Percentiles rank a stretch among this genome's conserved stretches.
These are phyloP conservation scores for Melangyna quadrimaculata DNA, from an alignment of 2,888 invertebrate genomes.

Conservation along the genomic window DNA sequence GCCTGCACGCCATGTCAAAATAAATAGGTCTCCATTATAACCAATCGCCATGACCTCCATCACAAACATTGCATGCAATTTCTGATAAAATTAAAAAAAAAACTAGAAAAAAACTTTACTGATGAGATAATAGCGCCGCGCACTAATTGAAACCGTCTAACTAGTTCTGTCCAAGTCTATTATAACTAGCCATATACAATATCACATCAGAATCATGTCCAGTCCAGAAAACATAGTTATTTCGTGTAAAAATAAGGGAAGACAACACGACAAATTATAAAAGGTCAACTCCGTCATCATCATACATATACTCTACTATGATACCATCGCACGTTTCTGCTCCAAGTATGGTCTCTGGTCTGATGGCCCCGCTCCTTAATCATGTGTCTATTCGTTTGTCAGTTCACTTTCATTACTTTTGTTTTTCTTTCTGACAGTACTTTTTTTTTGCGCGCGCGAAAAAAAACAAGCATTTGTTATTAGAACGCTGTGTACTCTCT, in stretches of 20 bases:
- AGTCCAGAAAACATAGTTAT: background rate
- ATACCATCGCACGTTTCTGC: background rate
- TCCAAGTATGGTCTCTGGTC: conserved; percentile 8
- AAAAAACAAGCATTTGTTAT: conserved; percentile 4
- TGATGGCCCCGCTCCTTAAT: conserved; percentile 3
- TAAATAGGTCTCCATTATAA: conserved; percentile 23
- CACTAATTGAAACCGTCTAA: conserved; percentile 50
- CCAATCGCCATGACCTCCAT: conserved; percentile 48
- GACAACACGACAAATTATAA: conserved; percentile 45
- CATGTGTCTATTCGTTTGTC: background rate
- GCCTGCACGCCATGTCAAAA: conserved; percentile 26
- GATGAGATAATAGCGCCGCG: conserved; percentile 62
- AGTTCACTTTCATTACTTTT: conserved; percentile 38
- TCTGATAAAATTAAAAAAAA: conserved; percentile 20
- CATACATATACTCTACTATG: background rate
- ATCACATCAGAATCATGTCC: background rate
- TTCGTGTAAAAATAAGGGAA: conserved; percentile 30
- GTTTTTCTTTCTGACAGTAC: background rate
- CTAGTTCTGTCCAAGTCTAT: conserved; percentile 14
- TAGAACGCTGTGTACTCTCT: background rate
- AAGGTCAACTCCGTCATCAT: conserved; percentile 41
- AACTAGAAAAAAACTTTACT: conserved; percentile 10
- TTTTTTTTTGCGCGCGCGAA: background rate
- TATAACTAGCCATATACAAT: background rate
- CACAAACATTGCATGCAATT: conserved; percentile 30